Evolutionary conservation across 2,113 vertebrate genomes (phyloP).

Genomic region (Hyla sarda): DNA sequence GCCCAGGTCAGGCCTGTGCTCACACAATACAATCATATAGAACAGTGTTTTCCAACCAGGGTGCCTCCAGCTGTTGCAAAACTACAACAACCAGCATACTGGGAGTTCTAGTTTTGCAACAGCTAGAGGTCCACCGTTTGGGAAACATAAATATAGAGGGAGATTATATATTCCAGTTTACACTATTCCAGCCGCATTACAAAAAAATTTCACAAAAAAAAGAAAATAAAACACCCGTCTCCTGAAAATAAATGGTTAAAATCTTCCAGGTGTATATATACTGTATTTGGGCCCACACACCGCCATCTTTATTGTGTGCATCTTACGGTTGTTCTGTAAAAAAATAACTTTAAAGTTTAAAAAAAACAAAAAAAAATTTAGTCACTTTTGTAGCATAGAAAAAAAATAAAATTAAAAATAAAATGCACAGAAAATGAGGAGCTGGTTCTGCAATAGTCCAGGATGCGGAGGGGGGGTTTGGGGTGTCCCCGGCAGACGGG

Average conservation of each 20-base stretch:
- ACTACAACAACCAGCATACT: too few relatives aligned
- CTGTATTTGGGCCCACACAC: not conserved
- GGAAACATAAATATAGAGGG: too few relatives aligned
- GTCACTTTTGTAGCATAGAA: not conserved
- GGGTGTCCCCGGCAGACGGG: not conserved
- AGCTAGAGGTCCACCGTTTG: too few relatives aligned
- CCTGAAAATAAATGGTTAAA: not conserved
- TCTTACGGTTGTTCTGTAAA: not conserved
- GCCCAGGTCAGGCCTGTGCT: not conserved
- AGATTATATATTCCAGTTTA: not conserved
- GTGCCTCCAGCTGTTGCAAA: too few relatives aligned
- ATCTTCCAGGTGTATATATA: not conserved
- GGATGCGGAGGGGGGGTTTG: not conserved
- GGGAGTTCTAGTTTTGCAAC: too few relatives aligned
- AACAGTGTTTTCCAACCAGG: too few relatives aligned
- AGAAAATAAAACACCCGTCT: too few relatives aligned
- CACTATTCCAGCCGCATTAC: not conserved
- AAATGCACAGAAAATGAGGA: not conserved
- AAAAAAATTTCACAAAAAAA: not conserved
- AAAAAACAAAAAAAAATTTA: not conserved
- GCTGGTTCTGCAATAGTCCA: not conserved
- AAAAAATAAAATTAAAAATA: not conserved
- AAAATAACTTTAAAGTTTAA: not conserved
- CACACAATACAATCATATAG: slow-evolving; percentile 7
- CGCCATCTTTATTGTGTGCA: not conserved